Evolutionary conservation across 2,797 vertebrate species (phyloP).

Genomic region (Gorsachius magnificus): DNA sequence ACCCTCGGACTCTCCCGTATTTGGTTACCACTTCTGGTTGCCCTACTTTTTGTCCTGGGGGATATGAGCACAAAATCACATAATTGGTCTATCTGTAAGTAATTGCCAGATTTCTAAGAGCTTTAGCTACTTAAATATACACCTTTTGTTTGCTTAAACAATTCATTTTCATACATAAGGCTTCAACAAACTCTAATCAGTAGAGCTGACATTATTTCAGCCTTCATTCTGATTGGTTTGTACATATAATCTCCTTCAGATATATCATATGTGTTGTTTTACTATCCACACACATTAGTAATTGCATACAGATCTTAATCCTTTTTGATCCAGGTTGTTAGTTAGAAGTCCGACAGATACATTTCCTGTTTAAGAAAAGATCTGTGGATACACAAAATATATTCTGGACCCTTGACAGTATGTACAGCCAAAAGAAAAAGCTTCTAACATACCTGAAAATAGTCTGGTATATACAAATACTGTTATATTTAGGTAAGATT

Average conservation of each 20-base stretch:
- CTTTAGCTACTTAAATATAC: background rate
- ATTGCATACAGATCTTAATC: background rate
- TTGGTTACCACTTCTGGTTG: conserved; percentile 64
- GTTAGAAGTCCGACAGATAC: background rate
- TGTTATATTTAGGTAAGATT: background rate
- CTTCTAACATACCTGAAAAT: background rate
- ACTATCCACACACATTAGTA: background rate
- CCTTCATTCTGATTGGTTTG: background rate
- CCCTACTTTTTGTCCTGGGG: background rate
- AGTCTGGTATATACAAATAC: background rate
- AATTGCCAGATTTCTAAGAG: background rate
- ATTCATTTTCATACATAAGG: background rate
- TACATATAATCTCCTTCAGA: too few relatives aligned
- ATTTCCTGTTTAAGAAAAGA: background rate
- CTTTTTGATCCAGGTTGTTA: background rate
- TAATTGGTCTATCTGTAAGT: background rate
- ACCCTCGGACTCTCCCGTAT: conserved; percentile 74
- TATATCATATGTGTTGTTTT: background rate
- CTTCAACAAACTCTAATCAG: background rate
- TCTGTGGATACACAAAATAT: background rate
- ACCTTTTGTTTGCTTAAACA: background rate
- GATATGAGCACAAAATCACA: background rate
- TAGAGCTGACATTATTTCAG: background rate
- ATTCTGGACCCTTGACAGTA: background rate
- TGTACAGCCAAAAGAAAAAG: background rate